phyloP scores from a whole-genome alignment of 53 echinoderm and acorn worm genomes.

The Paracentrotus lividus region DNA sequence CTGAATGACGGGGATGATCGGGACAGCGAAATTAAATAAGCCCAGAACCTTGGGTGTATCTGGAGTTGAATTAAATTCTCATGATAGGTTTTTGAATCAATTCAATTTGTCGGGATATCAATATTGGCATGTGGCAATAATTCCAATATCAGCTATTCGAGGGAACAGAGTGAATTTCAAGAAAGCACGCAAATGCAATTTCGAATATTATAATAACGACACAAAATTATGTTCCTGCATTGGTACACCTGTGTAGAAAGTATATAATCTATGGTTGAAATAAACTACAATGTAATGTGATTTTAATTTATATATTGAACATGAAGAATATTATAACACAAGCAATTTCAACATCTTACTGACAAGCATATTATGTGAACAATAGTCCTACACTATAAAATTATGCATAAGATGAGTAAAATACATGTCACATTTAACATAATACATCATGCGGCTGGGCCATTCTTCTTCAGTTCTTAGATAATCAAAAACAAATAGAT shows the following conservation, averaged over 20 bases:
- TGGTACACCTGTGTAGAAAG: too few species aligned
- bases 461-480: too few species aligned
- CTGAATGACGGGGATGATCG: neutral
- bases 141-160: slow-evolving; percentile 2
- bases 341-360: too few species aligned
- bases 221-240: neutral
- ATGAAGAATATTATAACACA: too few species aligned
- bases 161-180: neutral
- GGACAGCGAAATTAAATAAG: slow-evolving; percentile 28
- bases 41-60: slow-evolving; percentile 20
- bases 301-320: too few species aligned
- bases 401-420: too few species aligned
- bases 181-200: slow-evolving; percentile 1
- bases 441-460: too few species aligned
- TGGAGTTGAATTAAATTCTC: slow-evolving; percentile 60
- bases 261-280: too few species aligned
- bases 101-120: slow-evolving; percentile 62
- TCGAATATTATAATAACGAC: neutral
- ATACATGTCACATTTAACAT: too few species aligned
- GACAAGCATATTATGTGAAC: too few species aligned
- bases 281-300: neutral
- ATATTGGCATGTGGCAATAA: slow-evolving; percentile 52
- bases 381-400: too few species aligned
- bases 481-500: too few species aligned
- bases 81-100: slow-evolving; percentile 48